Conservation (phyloP, 2,888 invertebrate genomes). For the Apodemia mormo region DNA sequence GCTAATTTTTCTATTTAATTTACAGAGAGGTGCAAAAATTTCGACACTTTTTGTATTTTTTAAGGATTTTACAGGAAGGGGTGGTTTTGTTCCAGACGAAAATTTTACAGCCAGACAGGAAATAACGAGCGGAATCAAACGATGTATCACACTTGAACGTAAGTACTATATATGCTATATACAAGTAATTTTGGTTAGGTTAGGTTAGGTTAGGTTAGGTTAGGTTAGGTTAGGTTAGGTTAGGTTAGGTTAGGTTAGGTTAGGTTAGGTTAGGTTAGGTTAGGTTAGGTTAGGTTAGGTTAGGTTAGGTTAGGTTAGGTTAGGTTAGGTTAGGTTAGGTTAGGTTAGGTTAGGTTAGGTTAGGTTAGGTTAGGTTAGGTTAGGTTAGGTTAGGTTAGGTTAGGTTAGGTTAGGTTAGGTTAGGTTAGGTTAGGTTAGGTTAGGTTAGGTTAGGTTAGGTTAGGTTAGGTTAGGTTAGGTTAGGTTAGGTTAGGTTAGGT, state of each 20-base stretch:
- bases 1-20: no score
- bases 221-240: conserved; percentile 36
- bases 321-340: conserved; percentile 43
- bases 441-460: conserved; percentile 41
- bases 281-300: conserved; percentile 37
- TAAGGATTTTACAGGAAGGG: no score
- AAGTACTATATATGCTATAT: no score
- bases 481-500: conserved; percentile 42
- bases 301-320: conserved; percentile 40
- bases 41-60: no score
- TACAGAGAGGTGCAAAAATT: no score
- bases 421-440: conserved; percentile 42
- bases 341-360: conserved; percentile 39
- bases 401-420: conserved; percentile 42
- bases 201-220: conserved; percentile 35
- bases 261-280: conserved; percentile 39
- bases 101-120: no score
- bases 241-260: conserved; percentile 38
- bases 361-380: conserved; percentile 36
- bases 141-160: no score
- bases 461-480: conserved; percentile 42
- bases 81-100: no score
- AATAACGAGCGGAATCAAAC: no score
- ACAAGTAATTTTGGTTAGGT: conserved; percentile 37
- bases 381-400: conserved; percentile 41